Percentiles rank a stretch among this genome's conserved stretches.
Conservation (phyloP, 2,888 invertebrate genomes). For the Lordiphosa andalusiaca region DNA sequence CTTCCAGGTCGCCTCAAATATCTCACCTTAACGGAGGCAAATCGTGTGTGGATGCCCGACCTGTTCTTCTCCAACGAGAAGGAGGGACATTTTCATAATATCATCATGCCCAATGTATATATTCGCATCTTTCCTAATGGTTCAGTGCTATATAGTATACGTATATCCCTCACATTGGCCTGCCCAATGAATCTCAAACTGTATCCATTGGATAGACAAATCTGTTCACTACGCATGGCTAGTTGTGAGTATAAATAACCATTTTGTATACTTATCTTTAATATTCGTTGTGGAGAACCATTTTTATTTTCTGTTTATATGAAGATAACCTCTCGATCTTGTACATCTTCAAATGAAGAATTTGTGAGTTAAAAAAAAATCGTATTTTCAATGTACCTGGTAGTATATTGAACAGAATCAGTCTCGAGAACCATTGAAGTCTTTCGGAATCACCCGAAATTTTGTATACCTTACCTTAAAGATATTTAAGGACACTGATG, state of each 20-base stretch:
- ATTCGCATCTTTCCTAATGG: constrained; percentile 97
- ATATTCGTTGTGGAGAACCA: not conserved
- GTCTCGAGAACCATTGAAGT: too few relatives aligned
- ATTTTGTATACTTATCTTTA: not conserved
- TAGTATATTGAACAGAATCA: too few relatives aligned
- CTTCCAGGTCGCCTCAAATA: constrained; percentile 90
- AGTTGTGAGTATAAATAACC: constrained; percentile 90
- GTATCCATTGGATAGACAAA: constrained; percentile 97
- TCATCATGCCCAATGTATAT: constrained; percentile 98
- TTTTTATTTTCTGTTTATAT: too few relatives aligned
- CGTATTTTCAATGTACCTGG: too few relatives aligned
- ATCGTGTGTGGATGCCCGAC: constrained; percentile 99
- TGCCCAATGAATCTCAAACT: constrained; percentile 99
- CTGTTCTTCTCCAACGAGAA: constrained; percentile 99
- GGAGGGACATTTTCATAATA: constrained; percentile 97
- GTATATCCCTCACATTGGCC: constrained; percentile 96
- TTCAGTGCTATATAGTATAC: constrained; percentile 97
- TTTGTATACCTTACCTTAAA: too few relatives aligned
- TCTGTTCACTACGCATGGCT: constrained; percentile 96
- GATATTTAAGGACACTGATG: too few relatives aligned
- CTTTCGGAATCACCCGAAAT: too few relatives aligned
- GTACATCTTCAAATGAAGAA: too few relatives aligned
- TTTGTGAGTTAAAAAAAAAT: too few relatives aligned
- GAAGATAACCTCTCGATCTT: too few relatives aligned
- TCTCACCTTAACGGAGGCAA: constrained; percentile 95